Evolutionary conservation across 2,113 vertebrate genomes (phyloP), one percentile per base, ranked within the genome.

Genomic region (Pachyramphus minor): DNA sequence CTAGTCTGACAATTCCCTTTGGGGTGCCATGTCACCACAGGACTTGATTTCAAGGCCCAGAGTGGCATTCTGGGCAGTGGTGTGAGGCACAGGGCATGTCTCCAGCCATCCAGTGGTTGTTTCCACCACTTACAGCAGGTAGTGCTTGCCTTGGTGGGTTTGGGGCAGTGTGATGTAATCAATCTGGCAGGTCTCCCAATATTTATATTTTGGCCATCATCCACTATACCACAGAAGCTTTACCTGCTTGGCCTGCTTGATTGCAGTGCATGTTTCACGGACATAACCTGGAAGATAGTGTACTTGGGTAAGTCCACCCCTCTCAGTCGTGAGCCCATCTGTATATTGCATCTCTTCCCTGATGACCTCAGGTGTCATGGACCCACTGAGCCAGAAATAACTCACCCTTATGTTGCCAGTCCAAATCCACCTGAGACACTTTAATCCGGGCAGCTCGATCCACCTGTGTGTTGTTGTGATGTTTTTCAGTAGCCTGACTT

Each of bases 101-200:
- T 58, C 33, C 52, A 73, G 2, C 37, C 33, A 37, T 24, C 10
- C 33, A n/a, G 4, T 20, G 8, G 14, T 9, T 11, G 22, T 28
- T 74, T 66, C 60, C 5, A 6, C 8, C 1, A 0, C 28, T 20
- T 10, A 21, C 19, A 67, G 60, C 23, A 37, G 23, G 3, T 8
- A 52, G 27, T 0, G 0, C 23, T n/a, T 74, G 27, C 12, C 27
- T 33, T 44, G 52, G 37, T 1, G 0, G 5, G 8, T 33, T 52
- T n/a, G 28, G 17, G 15, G 50, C 27, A 66, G 14, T n/a, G 5
- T 21, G 15, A 24, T 24, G 8, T 14, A 39, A 8, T 24, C 20
- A 13, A 12, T n/a, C 33, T 67, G 45, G 8, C 33, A 45, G 33
- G 10, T 12, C 5, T 59, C 28, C 15, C 3, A 6, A 30, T 30